Evolutionary conservation across 2,888 invertebrate species (phyloP).

Genomic region (Metallyticus violacea): DNA sequence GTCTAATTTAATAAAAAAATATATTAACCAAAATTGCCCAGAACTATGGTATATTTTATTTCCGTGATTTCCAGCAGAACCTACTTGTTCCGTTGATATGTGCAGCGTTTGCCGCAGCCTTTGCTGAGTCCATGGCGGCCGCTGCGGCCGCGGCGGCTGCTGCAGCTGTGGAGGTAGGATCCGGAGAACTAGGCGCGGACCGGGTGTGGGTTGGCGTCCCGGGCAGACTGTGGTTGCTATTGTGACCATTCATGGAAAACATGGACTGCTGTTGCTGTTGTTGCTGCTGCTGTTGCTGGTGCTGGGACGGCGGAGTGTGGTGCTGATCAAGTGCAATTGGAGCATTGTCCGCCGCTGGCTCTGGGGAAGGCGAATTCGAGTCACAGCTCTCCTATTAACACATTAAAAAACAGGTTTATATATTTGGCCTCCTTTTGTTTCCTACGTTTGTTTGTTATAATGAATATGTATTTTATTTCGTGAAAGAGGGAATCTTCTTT

Average conservation of each 20-base stretch:
- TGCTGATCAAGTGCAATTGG: slow-evolving; percentile 14
- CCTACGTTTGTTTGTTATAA: background rate
- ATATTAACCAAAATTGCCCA: no score
- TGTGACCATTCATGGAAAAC: slow-evolving; percentile 7
- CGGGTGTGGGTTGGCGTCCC: slow-evolving; percentile 35
- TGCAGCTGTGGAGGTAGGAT: slow-evolving; percentile 39
- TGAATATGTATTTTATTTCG: background rate
- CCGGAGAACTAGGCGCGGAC: slow-evolving; percentile 21
- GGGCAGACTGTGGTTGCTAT: slow-evolving; percentile 29
- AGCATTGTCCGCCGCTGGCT: slow-evolving; percentile 43
- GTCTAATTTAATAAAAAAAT: no score
- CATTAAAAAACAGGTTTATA: slow-evolving; percentile 39
- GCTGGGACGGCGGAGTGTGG: background rate
- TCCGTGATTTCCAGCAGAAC: no score
- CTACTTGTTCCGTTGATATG: slow-evolving; percentile 31
- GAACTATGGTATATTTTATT: no score
- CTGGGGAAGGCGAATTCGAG: slow-evolving; percentile 63
- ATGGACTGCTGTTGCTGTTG: slow-evolving; percentile 40
- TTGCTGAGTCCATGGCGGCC: slow-evolving; percentile 50
- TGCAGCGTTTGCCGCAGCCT: slow-evolving; percentile 59
- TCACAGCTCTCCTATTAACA: slow-evolving; percentile 61
- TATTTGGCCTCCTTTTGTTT: background rate
- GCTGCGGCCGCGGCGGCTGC: slow-evolving; percentile 52
- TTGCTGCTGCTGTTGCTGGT: slow-evolving; percentile 32
- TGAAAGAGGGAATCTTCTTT: background rate